Evolutionary conservation across 2,888 invertebrate species (phyloP), one percentile per base, ranked within the genome.

Genomic region (Doris montereyensis): DNA sequence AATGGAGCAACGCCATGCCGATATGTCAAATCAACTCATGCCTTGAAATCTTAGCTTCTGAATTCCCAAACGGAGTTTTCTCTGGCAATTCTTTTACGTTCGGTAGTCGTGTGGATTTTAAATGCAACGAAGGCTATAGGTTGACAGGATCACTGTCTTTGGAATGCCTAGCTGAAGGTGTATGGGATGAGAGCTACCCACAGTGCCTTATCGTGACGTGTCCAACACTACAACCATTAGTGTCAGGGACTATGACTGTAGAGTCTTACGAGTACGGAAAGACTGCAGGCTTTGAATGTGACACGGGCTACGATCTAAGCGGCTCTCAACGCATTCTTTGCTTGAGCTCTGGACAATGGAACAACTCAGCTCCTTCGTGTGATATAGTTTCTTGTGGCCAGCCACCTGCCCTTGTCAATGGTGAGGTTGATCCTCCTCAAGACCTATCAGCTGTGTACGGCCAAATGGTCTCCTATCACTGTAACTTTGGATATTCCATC

Each of bases 171-270:
- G 85, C 87, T 2, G 84, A 86, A 65, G 88, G 85, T 10, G 83
- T 35, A 0, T 91, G 91, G 91, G 85, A 86, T 72, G 83, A 85
- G 4, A 68, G 82, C 2, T 78, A 83, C n/a, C 89, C 90, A 3
- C 41, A 78, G 0, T 91, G 91, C 84, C 83, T 85, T 13, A 82
- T 76, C 30, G 83, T 88, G 2, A 81, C 83, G 8, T 91, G 91
- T 79, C 84, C 85, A n/a, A n/a, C n/a, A n/a, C n/a, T 10, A 8
- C 30, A 8, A 10, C 1, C 71, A n/a, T 24, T 77, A 28, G 17
- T 2, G 13, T 26, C 70, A 3, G 83, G 84, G n/a, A 24, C 52
- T 41, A 76, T 83, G 1, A 68, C 78, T 17, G 84, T 83, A 0
- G 67, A 74, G 17, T 83, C 81, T 41, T 82, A 75, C 32, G 73